Evolutionary conservation across 2,797 vertebrate genomes (phyloP), one percentile per base, ranked within the genome.

Genomic region (Triplophysa bombifrons): DNA sequence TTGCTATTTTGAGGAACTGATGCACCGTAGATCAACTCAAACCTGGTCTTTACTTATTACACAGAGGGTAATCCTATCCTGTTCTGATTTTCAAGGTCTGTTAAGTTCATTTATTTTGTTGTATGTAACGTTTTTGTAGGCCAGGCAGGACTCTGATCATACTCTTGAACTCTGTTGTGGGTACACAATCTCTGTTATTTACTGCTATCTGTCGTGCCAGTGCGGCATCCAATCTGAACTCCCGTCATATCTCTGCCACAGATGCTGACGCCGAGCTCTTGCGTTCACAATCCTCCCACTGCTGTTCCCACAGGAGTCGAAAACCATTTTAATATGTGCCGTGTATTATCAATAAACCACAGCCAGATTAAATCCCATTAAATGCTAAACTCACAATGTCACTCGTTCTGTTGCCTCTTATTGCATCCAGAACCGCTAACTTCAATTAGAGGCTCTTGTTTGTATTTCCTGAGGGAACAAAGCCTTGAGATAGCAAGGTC

Each of bases 401-500:
- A 84, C 83, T 80, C 76, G 76, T 82, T 82, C 77, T 78, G 80
- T 85, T 88, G 78, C 71, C 75, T 16, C 74, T 69, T 85, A 90
- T 72, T 51, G 48, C 85, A 88, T 50, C 82, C 76, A 81, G 81
- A 86, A 88, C 73, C 53, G 51, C 76, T 83, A 77, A 80, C 84
- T 78, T 80, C 82, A 86, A 85, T 79, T 87, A 85, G 85, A 84
- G 16, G 17, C 0, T 69, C 58, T 38, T 80, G 87, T 88, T 90
- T 86, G 10, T 66, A 82, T 65, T 81, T 80, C 53, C 80, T 83
- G 85, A 83, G 84, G 85, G 84, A 86, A 81, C 11, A 53, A 27
- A 84, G 88, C 88, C 88, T 88, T 89, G 87, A 85, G 88, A 86
- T 83, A 79, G 86, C 83, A 86, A 87, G 84, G 88, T 84, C 88